Evolutionary conservation across 2,113 vertebrate species (phyloP), one percentile per base, ranked within the genome.

Genomic region (Tyrannus savana): DNA sequence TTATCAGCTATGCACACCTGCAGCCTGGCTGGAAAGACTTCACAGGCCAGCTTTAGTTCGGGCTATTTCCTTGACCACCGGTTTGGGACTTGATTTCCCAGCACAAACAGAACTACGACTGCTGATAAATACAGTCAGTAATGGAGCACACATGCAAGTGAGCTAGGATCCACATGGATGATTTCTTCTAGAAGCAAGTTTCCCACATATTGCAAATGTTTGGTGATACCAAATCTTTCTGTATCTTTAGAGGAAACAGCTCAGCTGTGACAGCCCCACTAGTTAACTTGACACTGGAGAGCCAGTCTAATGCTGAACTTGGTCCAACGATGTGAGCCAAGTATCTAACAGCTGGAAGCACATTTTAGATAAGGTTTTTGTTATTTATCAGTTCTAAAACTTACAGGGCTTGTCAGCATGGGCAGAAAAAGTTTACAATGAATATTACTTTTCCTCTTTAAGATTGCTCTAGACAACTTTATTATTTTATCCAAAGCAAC

Each of bases 381-480:
- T 58, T 86, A 82, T 22, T 75, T 69, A 73, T 37, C 85, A 76
- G 13, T 56, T 68, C 19, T 82, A 53, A 82, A 81, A 37, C 33
- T 50, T 50, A 53, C 13, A 49, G 84, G 30, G 30, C 22, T 84
- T 60, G 37, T 52, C 58, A 87, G 49, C 78, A 58, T 0, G 16
- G 7, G 22, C 72, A 73, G 28, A 53, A 55, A 60, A 87, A 9
- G 35, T 59, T 7, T 76, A 16, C 35, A 73, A n/a, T 7, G 63
- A 2, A 0, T 39, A 24, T 50, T 62, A 50, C 16, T 83, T 60
- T 35, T 90, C 46, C 42, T 49, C 82, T 85, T 90, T 77, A 93
- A 94, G 88, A 92, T 47, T 84, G 79, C 68, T 94, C 79, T 88
- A 88, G 55, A 86, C 62, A 93, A 56, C 12, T 19, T 35, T 23